Evolutionary conservation across 2,797 vertebrate species (phyloP).

Genomic region (Cottoperca gobio): DNA sequence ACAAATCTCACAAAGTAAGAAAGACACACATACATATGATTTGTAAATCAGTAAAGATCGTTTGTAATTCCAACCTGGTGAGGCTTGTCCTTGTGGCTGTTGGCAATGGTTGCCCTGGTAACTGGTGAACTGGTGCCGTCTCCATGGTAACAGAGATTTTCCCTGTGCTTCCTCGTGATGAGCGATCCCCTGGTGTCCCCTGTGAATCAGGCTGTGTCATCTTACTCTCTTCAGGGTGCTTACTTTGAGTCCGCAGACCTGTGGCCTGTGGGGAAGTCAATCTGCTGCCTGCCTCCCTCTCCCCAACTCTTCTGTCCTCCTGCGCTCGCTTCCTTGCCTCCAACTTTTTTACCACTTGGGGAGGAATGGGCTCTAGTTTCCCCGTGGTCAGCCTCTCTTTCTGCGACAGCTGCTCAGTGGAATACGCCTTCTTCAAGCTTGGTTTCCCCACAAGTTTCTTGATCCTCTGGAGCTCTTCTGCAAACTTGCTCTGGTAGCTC

Average conservation of each 20-base stretch:
- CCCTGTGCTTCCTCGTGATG: slow-evolving; percentile 44
- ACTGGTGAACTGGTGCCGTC: slow-evolving; percentile 77
- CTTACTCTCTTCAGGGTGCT: slow-evolving; percentile 13
- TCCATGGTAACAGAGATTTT: slow-evolving; percentile 75
- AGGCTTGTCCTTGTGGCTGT: slow-evolving; percentile 67
- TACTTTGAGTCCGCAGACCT: slow-evolving; percentile 20
- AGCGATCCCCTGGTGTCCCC: slow-evolving; percentile 38
- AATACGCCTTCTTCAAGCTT: slow-evolving; percentile 88
- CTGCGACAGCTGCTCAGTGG: slow-evolving; percentile 80
- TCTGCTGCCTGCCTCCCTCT: slow-evolving; percentile 10
- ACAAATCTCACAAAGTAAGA: neutral
- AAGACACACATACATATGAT: neutral
- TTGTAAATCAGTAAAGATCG: slow-evolving; percentile 14
- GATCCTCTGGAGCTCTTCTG: slow-evolving; percentile 92
- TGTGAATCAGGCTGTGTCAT: slow-evolving; percentile 43
- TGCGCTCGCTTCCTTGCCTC: slow-evolving; percentile 69
- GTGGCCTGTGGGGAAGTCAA: slow-evolving; percentile 14
- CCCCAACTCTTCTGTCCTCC: slow-evolving; percentile 41
- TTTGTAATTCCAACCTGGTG: slow-evolving; percentile 70
- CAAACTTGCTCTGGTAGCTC: slow-evolving; percentile 91
- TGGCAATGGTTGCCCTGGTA: slow-evolving; percentile 79
- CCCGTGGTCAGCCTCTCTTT: slow-evolving; percentile 66
- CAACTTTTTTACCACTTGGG: slow-evolving; percentile 75
- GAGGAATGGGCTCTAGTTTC: slow-evolving; percentile 78
- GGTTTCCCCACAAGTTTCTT: slow-evolving; percentile 90